Conservation (phyloP, 2,113 vertebrate species). For the Thomomys bottae region DNA sequence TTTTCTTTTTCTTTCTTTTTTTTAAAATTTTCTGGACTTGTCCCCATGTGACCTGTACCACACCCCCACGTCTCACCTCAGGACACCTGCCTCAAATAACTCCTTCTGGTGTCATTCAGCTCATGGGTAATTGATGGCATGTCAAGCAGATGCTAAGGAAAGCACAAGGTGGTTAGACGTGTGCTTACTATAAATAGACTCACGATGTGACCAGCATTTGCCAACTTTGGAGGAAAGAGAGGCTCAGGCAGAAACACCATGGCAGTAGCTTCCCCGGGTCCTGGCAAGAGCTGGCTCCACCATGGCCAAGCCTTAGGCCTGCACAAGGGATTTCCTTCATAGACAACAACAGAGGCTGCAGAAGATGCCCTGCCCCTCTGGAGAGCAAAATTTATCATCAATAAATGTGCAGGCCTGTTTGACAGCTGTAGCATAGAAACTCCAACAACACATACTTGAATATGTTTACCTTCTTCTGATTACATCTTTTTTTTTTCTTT, state of each 20-base stretch:
- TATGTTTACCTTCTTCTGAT: not conserved
- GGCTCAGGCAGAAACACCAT: conserved; percentile 47
- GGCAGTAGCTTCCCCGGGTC: conserved; percentile 58
- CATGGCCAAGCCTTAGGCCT: not conserved
- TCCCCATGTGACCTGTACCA: conserved; percentile 53
- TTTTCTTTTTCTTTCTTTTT: no score
- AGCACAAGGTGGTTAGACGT: conserved; percentile 86
- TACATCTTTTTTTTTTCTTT: not conserved
- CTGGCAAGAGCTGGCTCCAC: conserved; percentile 48
- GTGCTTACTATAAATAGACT: conserved; percentile 87
- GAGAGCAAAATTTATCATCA: conserved; percentile 31
- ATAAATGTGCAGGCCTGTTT: not conserved
- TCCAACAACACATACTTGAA: not conserved
- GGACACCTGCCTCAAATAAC: conserved; percentile 83
- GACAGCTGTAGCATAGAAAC: not conserved
- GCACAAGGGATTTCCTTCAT: not conserved
- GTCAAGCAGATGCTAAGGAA: conserved; percentile 86
- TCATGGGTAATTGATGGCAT: conserved; percentile 87
- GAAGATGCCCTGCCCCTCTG: not conserved
- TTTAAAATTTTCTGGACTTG: conserved; percentile 1
- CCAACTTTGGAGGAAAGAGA: conserved; percentile 80
- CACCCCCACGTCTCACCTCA: conserved; percentile 53
- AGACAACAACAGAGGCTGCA: not conserved
- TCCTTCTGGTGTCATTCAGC: conserved; percentile 83
- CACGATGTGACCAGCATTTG: conserved; percentile 83